These are phyloP conservation scores for Tragelaphus scriptus DNA, from an alignment of 2,113 vertebrate species.

Conservation along the genomic window DNA sequence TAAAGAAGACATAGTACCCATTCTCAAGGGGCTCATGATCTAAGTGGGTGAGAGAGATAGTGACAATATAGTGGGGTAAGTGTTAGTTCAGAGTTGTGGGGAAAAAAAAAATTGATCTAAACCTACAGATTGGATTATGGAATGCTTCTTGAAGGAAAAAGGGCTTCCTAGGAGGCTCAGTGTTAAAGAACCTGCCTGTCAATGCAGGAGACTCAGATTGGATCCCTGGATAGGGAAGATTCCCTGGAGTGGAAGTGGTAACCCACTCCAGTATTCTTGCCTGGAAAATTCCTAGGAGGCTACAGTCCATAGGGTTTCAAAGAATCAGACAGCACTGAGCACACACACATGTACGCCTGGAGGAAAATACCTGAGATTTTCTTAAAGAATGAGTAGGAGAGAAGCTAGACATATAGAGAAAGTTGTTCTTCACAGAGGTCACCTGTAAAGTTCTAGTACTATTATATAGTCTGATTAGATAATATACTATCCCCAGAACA, in stretches of 20 bases:
- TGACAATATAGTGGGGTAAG: background rate
- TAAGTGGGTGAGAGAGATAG: background rate
- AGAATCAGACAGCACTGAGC: background rate
- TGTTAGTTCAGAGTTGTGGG: background rate
- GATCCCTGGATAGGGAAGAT: background rate
- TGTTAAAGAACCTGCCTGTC: background rate
- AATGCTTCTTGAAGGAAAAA: background rate
- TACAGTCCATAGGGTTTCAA: background rate
- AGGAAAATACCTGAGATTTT: background rate
- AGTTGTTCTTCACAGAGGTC: background rate
- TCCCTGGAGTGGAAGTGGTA: background rate
- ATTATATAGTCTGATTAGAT: background rate
- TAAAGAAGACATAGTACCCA: background rate
- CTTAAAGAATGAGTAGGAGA: background rate
- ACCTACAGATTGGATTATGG: background rate
- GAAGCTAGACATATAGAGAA: background rate
- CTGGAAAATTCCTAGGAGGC: background rate
- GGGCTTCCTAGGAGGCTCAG: background rate
- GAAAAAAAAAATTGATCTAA: background rate
- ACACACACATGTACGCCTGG: rapidly evolving
- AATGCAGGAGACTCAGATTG: background rate
- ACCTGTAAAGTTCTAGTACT: constrained; percentile 4
- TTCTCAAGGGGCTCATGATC: background rate
- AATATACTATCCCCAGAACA: background rate
- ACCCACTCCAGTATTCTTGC: background rate